Conservation (phyloP, 1,140 invertebrate species). For the Drosophila suzukii region DNA sequence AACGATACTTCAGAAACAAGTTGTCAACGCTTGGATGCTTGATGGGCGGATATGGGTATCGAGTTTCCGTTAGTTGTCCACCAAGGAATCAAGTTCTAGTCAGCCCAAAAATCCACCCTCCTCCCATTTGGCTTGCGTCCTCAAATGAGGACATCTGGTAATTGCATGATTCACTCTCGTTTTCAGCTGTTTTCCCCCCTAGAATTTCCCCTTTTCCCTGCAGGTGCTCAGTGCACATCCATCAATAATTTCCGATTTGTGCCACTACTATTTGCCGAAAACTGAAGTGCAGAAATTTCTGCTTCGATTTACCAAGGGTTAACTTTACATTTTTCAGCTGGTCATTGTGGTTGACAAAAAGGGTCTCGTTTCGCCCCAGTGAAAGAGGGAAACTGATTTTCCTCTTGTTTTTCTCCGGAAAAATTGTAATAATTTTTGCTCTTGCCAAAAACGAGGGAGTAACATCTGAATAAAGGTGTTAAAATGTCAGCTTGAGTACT, state of each 20-base stretch:
- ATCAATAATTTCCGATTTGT: conserved; percentile 51
- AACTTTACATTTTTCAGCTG: conserved; percentile 67
- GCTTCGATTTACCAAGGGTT: conserved; percentile 55
- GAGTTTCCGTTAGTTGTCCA: conserved; percentile 39
- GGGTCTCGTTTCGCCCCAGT: conserved; percentile 9
- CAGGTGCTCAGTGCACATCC: conserved; percentile 59
- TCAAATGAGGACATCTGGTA: conserved; percentile 34
- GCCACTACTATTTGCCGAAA: conserved; percentile 44
- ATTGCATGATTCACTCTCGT: conserved; percentile 35
- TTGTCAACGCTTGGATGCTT: conserved; percentile 50
- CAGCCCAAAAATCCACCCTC: conserved; percentile 10
- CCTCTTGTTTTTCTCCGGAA: conserved; percentile 41
- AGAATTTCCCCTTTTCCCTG: conserved; percentile 34
- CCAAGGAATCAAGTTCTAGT: conserved; percentile 25
- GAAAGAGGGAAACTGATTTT: conserved; percentile 32
- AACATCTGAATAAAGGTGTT: conserved; percentile 53
- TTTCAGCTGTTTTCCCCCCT: conserved; percentile 42
- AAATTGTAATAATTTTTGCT: conserved; percentile 50
- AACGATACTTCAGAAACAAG: conserved; percentile 46
- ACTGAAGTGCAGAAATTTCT: conserved; percentile 67
- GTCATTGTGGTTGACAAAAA: conserved; percentile 55
- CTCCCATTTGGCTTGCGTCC: conserved; percentile 39
- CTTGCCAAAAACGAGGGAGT: conserved; percentile 26
- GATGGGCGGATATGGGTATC: conserved; percentile 68
- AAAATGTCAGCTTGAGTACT: conserved; percentile 12